These are phyloP conservation scores for Bombyx huttoni DNA, from an alignment of 2,888 invertebrate genomes.

Conservation along the genomic window DNA sequence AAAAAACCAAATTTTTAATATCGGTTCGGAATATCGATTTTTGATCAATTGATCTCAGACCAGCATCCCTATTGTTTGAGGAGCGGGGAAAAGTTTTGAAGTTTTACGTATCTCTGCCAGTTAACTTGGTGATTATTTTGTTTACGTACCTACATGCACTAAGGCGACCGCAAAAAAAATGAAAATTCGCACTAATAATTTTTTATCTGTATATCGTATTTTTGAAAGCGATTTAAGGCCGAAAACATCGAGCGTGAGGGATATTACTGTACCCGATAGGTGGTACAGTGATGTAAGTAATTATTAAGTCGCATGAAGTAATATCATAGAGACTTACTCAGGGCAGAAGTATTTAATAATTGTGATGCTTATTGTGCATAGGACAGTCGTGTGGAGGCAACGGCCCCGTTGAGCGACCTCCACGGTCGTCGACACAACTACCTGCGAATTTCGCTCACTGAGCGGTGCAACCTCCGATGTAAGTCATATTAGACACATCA, in stretches of 20 bases:
- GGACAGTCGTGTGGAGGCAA: constrained; percentile 2
- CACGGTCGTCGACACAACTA: constrained; percentile 93
- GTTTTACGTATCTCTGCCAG: neutral
- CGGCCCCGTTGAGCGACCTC: constrained; percentile 78
- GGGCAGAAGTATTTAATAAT: too few species aligned
- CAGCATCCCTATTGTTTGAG: neutral
- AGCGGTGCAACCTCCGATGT: constrained; percentile 97
- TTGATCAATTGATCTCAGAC: neutral
- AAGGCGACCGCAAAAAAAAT: constrained; percentile 4
- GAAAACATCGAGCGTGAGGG: neutral
- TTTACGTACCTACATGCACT: neutral
- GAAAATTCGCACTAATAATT: constrained; percentile 8
- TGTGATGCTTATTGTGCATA: neutral
- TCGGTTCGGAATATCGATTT: too few species aligned
- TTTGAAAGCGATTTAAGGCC: neutral
- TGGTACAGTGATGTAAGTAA: constrained; percentile 8
- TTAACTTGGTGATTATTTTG: neutral
- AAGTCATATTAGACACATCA: constrained; percentile 46
- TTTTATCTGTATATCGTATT: constrained; percentile 7
- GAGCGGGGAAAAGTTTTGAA: neutral
- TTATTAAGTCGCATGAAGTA: too few species aligned
- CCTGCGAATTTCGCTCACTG: constrained; percentile 95
- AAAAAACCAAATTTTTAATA: too few species aligned
- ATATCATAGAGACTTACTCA: too few species aligned
- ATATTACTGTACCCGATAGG: neutral